Percentiles rank a stretch among this genome's conserved stretches.
phyloP scores from a whole-genome alignment of 2,113 vertebrate species.

The Corapipo altera region DNA sequence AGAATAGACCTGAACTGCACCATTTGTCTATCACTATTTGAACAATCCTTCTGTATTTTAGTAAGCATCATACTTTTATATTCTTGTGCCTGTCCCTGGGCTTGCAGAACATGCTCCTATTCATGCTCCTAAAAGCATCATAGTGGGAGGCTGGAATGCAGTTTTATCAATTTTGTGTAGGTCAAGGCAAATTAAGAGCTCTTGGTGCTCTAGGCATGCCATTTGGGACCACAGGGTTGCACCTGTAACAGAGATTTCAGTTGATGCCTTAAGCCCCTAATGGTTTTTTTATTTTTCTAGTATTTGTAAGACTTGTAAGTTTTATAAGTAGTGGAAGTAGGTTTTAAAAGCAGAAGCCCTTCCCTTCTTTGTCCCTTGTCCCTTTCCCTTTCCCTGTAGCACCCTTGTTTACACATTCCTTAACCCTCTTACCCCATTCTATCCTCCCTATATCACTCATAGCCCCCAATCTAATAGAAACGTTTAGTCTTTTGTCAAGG shows the following conservation, averaged over 20 bases:
- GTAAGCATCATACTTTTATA: neutral
- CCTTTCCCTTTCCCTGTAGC: too few species aligned
- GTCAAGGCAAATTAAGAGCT: neutral
- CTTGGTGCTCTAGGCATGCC: neutral
- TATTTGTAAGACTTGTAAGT: too few species aligned
- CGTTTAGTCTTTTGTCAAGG: too few species aligned
- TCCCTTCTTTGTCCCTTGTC: too few species aligned
- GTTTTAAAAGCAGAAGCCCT: too few species aligned
- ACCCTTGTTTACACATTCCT: too few species aligned
- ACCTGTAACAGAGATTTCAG: neutral
- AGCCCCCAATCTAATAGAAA: too few species aligned
- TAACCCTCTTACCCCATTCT: too few species aligned
- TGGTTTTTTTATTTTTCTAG: too few species aligned
- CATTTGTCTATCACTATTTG: neutral
- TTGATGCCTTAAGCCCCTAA: too few species aligned
- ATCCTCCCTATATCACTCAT: too few species aligned
- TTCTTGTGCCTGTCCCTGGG: fast-evolving
- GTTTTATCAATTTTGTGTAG: neutral
- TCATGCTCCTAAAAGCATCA: neutral
- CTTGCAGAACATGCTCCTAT: fast-evolving
- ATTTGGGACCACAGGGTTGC: neutral
- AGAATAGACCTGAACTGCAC: neutral
- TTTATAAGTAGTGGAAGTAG: too few species aligned
- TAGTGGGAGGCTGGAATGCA: neutral
- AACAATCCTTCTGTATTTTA: neutral